Evolutionary conservation across 2,888 invertebrate species (phyloP), one percentile per base, ranked within the genome.

Genomic region (Agrochola lychnidis): DNA sequence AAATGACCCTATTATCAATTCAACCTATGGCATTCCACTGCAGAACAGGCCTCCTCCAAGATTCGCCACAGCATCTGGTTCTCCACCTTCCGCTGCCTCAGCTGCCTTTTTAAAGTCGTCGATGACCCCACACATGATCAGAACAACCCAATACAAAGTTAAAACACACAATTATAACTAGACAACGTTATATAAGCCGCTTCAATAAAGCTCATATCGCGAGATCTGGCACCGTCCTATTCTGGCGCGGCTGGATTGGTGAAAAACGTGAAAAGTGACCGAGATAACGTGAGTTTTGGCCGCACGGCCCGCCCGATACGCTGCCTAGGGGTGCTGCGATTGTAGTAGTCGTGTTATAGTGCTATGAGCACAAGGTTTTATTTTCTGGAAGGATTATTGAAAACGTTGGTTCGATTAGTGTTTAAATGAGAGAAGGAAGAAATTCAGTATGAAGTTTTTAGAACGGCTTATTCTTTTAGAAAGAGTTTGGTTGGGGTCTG

Each of bases 201-300:
- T 90, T 90, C 90, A 92, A 92, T 92, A 92, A 91, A 91, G 82
- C 88, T 78, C 87, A 73, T 91, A 92, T 92, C 93, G 74, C 48
- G 73, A 81, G 85, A 91, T 90, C 91, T 90, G 91, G 90, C 89
- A 90, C 80, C 90, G 88, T 91, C 88, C 91, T 92, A 91, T 90
- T 90, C 90, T 90, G 89, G 88, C 87, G 82, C 82, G 86, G 74
- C 22, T 71, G 84, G 85, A 92, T 91, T 91, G 92, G 90, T 94
- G 94, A 95, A 96, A 96, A 95, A 95, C 94, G 95, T 95, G 95
- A 95, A 96, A 96, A 96, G 94, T 96, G 95, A 90, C 92, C 92
- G 90, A 86, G 95, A 95, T 95, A 95, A 94, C 91, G 84, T 81
- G 88, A 87, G 91, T 93, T 94, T 94, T 94, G 94, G 94, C 94